Conservation (phyloP, 2,797 vertebrate species). For the Enteromius mattozi region DNA sequence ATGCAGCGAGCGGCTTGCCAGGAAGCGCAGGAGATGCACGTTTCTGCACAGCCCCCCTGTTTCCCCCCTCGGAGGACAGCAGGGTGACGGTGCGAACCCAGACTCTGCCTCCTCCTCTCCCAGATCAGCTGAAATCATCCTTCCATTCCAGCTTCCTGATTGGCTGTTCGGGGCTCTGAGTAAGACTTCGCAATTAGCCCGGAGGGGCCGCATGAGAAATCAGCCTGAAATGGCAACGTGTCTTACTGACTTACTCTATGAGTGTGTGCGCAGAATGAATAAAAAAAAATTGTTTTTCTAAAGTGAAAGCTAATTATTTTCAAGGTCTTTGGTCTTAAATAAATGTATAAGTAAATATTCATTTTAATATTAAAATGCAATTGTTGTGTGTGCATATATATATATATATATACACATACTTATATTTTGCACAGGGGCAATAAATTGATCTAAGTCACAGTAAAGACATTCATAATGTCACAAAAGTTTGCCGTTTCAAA, state of each 20-base stretch:
- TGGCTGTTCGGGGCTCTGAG: slow-evolving; percentile 49
- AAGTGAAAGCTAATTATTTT: background rate
- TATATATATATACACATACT: too few species aligned
- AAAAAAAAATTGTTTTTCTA: background rate
- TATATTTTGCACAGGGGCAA: too few species aligned
- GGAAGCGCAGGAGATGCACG: slow-evolving; percentile 76
- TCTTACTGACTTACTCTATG: slow-evolving; percentile 24
- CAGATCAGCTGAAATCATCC: slow-evolving; percentile 54
- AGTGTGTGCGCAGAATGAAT: slow-evolving; percentile 17
- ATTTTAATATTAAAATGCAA: background rate
- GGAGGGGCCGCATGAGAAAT: slow-evolving; percentile 54
- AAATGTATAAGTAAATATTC: background rate
- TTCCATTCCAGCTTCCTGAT: slow-evolving; percentile 44
- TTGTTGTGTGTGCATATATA: background rate
- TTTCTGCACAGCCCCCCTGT: slow-evolving; percentile 59
- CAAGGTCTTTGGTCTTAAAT: background rate
- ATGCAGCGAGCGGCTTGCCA: slow-evolving; percentile 75
- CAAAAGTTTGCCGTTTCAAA: background rate
- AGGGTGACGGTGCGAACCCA: slow-evolving; percentile 32
- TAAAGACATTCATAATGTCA: background rate
- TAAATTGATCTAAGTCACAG: background rate
- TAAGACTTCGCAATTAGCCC: slow-evolving; percentile 58
- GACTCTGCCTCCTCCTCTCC: slow-evolving; percentile 46
- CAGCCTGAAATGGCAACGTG: slow-evolving; percentile 43
- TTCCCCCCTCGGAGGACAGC: slow-evolving; percentile 42